phyloP scores from a whole-genome alignment of 2,113 vertebrate species.

The Enhydra lutris region DNA sequence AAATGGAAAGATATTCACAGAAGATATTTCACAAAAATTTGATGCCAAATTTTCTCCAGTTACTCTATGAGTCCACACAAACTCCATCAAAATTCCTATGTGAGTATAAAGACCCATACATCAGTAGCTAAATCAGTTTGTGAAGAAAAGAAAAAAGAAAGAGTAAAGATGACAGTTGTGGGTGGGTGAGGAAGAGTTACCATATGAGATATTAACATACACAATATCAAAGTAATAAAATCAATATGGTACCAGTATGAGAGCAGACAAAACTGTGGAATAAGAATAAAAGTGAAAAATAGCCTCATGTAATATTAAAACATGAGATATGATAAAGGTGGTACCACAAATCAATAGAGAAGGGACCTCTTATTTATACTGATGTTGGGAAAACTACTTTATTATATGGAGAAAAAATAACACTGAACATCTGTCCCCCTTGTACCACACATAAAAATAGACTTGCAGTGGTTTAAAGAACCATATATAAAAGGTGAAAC shows the following conservation, averaged over 20 bases:
- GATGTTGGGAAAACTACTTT: background rate
- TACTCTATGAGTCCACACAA: background rate
- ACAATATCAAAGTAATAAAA: background rate
- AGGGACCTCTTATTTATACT: background rate
- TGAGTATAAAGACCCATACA: background rate
- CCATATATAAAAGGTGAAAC: background rate
- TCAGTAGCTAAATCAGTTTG: background rate
- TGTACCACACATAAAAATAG: background rate
- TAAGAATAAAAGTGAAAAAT: background rate
- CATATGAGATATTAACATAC: background rate
- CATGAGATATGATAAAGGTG: background rate
- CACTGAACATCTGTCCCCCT: background rate
- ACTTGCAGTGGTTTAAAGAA: background rate
- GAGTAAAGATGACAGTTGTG: background rate
- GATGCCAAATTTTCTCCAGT: background rate
- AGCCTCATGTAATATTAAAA: background rate
- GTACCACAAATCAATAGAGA: background rate
- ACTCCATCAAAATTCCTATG: background rate
- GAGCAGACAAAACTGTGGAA: background rate
- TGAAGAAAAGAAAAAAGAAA: background rate
- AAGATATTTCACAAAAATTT: background rate
- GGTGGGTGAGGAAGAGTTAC: background rate
- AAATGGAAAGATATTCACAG: background rate
- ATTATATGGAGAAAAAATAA: background rate
- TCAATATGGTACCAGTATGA: background rate